These are phyloP conservation scores for Lepidurus packardi DNA, from an alignment of 1,140 invertebrate genomes.

Conservation along the genomic window DNA sequence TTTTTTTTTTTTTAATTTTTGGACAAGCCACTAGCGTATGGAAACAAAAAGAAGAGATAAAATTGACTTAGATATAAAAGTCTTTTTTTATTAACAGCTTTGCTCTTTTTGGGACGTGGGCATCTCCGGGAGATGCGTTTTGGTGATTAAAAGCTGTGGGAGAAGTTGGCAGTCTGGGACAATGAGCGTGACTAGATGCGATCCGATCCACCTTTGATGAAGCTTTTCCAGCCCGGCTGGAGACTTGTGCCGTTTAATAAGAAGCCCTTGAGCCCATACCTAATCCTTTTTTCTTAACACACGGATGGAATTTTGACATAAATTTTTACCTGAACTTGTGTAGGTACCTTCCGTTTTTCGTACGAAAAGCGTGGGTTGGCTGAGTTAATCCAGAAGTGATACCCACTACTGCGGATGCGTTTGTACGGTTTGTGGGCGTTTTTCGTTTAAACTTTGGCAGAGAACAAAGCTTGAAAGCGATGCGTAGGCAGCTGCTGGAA, in stretches of 20 bases:
- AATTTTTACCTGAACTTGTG: background rate
- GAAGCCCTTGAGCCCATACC: conserved; percentile 17
- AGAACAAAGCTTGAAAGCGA: background rate
- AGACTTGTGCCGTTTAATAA: conserved; percentile 11
- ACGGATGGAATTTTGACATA: background rate
- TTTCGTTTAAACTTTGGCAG: background rate
- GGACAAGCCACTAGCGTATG: too few species aligned
- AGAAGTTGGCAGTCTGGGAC: background rate
- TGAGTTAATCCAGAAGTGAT: background rate
- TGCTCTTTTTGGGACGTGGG: background rate
- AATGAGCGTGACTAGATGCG: conserved; percentile 21
- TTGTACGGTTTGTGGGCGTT: background rate
- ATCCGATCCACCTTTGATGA: conserved; percentile 14
- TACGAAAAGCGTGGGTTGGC: background rate
- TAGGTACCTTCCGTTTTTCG: background rate
- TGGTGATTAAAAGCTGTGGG: background rate
- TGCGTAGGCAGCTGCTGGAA: background rate
- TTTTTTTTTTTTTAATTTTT: too few species aligned
- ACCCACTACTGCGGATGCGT: background rate
- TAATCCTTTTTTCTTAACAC: background rate
- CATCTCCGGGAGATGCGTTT: conserved; percentile 1
- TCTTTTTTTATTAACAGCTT: background rate
- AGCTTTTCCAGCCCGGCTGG: conserved; percentile 15
- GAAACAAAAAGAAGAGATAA: background rate
- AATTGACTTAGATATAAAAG: background rate